Conservation (phyloP, 2,797 vertebrate genomes). For the Liparis tanakae region DNA sequence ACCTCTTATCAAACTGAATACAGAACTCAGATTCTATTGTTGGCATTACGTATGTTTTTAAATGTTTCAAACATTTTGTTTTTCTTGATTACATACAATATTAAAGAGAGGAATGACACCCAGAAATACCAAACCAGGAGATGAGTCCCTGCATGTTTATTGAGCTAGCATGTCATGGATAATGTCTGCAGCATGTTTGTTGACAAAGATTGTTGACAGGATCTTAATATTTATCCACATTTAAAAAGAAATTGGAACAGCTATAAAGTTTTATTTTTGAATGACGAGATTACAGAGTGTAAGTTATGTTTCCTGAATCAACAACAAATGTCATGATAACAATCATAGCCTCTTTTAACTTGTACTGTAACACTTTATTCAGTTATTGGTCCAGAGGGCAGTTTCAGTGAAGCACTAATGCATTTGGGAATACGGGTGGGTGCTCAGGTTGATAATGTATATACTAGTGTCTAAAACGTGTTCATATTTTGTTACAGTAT, state of each 20-base stretch:
- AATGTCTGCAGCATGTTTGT: slow-evolving; percentile 59
- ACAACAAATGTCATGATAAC: slow-evolving; percentile 15
- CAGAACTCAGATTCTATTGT: not conserved
- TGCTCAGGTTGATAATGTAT: slow-evolving; percentile 65
- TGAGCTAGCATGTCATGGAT: slow-evolving; percentile 54
- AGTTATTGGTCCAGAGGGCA: slow-evolving; percentile 44
- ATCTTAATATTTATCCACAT: too few species aligned
- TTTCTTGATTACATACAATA: not conserved
- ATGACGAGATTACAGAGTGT: not conserved
- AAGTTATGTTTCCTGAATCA: not conserved
- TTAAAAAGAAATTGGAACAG: too few species aligned
- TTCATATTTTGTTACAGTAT: slow-evolving; percentile 80
- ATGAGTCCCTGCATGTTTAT: slow-evolving; percentile 37
- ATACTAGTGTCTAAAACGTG: slow-evolving; percentile 68
- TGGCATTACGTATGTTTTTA: too few species aligned
- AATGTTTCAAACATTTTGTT: not conserved
- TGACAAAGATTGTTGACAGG: slow-evolving; percentile 50
- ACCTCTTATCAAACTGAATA: not conserved
- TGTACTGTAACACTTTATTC: slow-evolving; percentile 54
- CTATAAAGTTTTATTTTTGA: slow-evolving; percentile 1
- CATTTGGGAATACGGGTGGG: slow-evolving; percentile 51
- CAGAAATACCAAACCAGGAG: slow-evolving; percentile 15
- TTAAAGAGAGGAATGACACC: slow-evolving; percentile 19
- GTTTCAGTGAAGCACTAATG: slow-evolving; percentile 56
- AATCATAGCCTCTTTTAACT: slow-evolving; percentile 26